These are phyloP conservation scores for Cercopithecus diana DNA, from an alignment of 2,797 vertebrate species.

Conservation along the genomic window DNA sequence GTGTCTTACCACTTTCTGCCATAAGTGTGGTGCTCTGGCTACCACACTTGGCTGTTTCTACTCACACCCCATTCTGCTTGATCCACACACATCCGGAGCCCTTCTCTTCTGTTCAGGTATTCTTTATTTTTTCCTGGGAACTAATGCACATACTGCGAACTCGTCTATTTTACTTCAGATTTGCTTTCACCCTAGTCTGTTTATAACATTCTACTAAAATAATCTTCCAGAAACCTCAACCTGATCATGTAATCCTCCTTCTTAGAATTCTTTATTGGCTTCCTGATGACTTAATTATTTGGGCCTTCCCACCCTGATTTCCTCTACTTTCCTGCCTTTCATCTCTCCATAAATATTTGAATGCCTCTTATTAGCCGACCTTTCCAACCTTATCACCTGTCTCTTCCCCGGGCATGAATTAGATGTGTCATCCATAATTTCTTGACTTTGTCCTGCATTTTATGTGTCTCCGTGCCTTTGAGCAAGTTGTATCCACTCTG, in stretches of 20 bases:
- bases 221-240: background rate
- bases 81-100: background rate
- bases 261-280: background rate
- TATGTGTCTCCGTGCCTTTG: background rate
- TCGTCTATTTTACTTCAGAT: background rate
- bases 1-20: background rate
- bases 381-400: background rate
- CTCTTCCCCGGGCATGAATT: background rate
- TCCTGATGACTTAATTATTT: background rate
- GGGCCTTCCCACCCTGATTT: background rate
- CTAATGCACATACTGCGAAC: background rate
- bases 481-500: background rate
- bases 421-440: background rate
- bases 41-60: background rate
- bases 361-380: background rate
- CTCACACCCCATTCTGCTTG: background rate
- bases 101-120: background rate
- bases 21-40: background rate
- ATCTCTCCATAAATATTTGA: background rate
- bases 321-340: background rate
- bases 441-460: background rate
- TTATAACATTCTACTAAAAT: background rate
- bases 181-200: background rate
- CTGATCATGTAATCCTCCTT: background rate
- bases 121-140: background rate